phyloP scores from a whole-genome alignment of 2,888 invertebrate genomes.

The Cephalotes varians region DNA sequence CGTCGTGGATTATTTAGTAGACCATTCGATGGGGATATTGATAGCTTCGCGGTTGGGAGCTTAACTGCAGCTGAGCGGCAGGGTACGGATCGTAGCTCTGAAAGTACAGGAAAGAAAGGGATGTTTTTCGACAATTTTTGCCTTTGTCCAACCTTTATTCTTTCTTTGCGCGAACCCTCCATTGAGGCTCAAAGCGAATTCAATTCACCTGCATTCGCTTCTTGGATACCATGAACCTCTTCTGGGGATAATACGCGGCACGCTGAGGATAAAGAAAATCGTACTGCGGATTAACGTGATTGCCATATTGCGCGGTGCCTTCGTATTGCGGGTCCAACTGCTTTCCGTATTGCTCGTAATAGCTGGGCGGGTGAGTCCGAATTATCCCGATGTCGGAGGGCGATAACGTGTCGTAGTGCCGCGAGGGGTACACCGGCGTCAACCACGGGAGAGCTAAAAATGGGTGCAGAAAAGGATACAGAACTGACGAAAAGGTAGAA shows the following conservation, averaged over 20 bases:
- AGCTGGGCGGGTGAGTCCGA: conserved; percentile 76
- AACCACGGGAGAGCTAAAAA: conserved; percentile 80
- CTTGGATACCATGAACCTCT: conserved; percentile 82
- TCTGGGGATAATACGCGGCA: conserved; percentile 78
- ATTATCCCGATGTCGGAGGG: conserved; percentile 78
- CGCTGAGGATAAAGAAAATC: conserved; percentile 76
- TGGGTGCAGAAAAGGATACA: conserved; percentile 19
- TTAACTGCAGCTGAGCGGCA: conserved; percentile 77
- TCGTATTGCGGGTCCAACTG: conserved; percentile 77
- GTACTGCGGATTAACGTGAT: conserved; percentile 74
- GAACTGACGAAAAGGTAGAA: neutral
- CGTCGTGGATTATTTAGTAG: conserved; percentile 71
- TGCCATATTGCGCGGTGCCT: conserved; percentile 76
- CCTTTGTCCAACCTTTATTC: neutral
- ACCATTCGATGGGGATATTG: conserved; percentile 80
- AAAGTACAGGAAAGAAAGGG: conserved; percentile 21
- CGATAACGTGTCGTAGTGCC: conserved; percentile 75
- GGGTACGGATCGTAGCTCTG: conserved; percentile 81
- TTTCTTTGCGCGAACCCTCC: neutral
- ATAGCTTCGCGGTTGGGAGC: conserved; percentile 79
- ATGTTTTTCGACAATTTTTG: neutral
- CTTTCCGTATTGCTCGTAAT: conserved; percentile 79
- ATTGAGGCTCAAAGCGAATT: neutral
- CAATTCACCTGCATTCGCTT: conserved; percentile 81
- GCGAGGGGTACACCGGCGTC: conserved; percentile 76